A percentile compares a stretch with the other conserved stretches of the same genome.
Conservation (phyloP, 1,140 invertebrate species). For the Brachionus koreanus region DNA sequence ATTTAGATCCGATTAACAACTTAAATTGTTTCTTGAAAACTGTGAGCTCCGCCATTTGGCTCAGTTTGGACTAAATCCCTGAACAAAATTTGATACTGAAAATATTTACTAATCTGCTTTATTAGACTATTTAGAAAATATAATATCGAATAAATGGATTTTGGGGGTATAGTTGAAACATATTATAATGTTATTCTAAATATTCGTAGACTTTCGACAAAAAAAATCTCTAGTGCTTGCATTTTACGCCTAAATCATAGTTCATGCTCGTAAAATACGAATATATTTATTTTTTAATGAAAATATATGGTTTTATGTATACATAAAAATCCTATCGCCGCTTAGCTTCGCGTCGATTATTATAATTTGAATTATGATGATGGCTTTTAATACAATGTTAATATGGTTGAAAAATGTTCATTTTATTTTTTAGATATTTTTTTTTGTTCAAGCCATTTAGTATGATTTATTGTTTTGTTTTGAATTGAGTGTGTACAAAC, state of each 20-base stretch:
- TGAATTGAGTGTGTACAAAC: neutral
- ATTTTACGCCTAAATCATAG: neutral
- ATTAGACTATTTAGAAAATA: neutral
- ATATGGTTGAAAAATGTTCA: neutral
- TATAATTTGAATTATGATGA: conserved; percentile 5
- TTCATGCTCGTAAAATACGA: neutral
- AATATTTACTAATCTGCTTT: neutral
- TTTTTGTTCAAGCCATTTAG: neutral
- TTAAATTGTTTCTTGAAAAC: neutral
- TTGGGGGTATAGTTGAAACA: neutral
- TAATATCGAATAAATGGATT: neutral
- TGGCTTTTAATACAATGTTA: conserved; percentile 7
- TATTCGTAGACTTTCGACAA: neutral
- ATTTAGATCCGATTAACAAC: too few relatives aligned
- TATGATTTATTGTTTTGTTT: neutral
- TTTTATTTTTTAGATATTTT: neutral
- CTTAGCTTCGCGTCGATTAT: conserved; percentile 3
- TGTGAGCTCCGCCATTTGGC: neutral
- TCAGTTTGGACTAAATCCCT: neutral
- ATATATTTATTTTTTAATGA: neutral
- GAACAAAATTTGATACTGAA: neutral
- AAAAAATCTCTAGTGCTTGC: neutral
- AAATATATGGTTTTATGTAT: conserved; percentile 3
- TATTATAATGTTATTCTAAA: neutral
- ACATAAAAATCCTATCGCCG: neutral